Conservation (phyloP, 2,113 vertebrate species). For the Gasterosteus aculeatus region DNA sequence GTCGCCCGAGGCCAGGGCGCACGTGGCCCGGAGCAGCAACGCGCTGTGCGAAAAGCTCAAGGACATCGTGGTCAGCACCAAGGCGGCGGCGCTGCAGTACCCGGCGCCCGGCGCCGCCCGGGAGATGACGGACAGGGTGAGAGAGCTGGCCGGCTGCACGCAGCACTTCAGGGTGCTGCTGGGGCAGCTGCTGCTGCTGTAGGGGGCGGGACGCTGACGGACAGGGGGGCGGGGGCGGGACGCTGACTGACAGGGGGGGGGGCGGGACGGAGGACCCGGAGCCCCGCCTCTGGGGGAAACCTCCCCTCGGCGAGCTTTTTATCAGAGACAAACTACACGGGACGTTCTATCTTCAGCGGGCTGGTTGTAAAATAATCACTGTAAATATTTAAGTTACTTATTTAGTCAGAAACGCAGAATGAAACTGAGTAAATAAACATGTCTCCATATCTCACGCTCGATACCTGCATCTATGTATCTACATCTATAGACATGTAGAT, state of each 20-base stretch:
- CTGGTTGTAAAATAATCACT: slow-evolving; percentile 81
- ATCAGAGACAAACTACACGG: slow-evolving; percentile 53
- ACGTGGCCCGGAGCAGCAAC: slow-evolving; percentile 95
- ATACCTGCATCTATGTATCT: slow-evolving; percentile 59
- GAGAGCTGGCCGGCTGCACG: slow-evolving; percentile 89
- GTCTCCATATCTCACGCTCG: slow-evolving; percentile 41
- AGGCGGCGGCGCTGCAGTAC: slow-evolving; percentile 92
- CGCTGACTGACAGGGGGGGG: too few relatives aligned
- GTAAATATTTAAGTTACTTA: slow-evolving; percentile 84
- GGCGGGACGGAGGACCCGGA: slow-evolving; percentile 12
- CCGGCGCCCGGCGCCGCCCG: slow-evolving; percentile 86
- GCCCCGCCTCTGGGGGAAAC: slow-evolving; percentile 3
- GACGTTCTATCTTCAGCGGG: slow-evolving; percentile 65
- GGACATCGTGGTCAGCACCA: slow-evolving; percentile 94
- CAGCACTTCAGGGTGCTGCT: slow-evolving; percentile 94
- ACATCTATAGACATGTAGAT: slow-evolving; percentile 60
- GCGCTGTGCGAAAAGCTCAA: slow-evolving; percentile 94
- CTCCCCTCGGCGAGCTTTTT: slow-evolving; percentile 45
- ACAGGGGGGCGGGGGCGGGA: too few relatives aligned
- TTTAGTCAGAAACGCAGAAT: slow-evolving; percentile 56
- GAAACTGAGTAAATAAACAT: slow-evolving; percentile 51
- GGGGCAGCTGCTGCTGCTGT: slow-evolving; percentile 88
- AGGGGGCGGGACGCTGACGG: not conserved
- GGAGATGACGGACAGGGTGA: slow-evolving; percentile 94
- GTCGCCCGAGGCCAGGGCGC: slow-evolving; percentile 88